These are phyloP conservation scores for Sminthurides bifidus DNA, from an alignment of 1,140 invertebrate species.

Conservation along the genomic window DNA sequence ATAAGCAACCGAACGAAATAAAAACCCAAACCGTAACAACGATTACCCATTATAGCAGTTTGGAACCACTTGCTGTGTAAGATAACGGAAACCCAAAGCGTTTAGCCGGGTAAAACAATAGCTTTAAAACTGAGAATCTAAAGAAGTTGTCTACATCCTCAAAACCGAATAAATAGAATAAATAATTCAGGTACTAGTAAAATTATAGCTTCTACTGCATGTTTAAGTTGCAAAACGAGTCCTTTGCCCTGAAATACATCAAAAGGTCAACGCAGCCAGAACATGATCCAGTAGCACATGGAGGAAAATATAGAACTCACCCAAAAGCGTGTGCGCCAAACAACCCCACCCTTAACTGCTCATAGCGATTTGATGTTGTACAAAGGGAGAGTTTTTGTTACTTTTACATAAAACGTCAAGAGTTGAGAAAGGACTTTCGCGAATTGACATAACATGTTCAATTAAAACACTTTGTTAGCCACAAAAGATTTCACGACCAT, in stretches of 20 bases:
- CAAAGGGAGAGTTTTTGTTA: no score
- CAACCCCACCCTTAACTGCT: slow-evolving; percentile 22
- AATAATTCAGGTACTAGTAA: neutral
- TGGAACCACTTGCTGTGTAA: neutral
- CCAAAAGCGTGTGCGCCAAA: slow-evolving; percentile 22
- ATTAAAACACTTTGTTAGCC: no score
- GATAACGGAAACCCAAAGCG: slow-evolving; percentile 17
- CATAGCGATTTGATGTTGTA: slow-evolving; percentile 8
- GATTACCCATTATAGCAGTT: neutral
- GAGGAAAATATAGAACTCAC: slow-evolving; percentile 24
- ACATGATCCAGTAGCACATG: slow-evolving; percentile 7
- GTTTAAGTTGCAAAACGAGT: neutral
- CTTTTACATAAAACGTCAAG: no score
- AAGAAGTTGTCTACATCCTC: neutral
- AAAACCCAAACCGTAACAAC: slow-evolving; percentile 10
- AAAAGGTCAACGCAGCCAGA: neutral
- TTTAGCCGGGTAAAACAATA: slow-evolving; percentile 13
- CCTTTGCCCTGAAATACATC: neutral
- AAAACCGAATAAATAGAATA: neutral
- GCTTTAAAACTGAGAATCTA: neutral
- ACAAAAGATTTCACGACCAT: no score
- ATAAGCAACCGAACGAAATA: neutral
- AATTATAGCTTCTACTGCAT: neutral
- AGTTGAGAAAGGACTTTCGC: no score
- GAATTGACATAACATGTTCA: no score